Evolutionary conservation across 30 jellyfish, hydroid and myxozoan genomes (phyloP).

Genomic region (Aurelia sp.): DNA sequence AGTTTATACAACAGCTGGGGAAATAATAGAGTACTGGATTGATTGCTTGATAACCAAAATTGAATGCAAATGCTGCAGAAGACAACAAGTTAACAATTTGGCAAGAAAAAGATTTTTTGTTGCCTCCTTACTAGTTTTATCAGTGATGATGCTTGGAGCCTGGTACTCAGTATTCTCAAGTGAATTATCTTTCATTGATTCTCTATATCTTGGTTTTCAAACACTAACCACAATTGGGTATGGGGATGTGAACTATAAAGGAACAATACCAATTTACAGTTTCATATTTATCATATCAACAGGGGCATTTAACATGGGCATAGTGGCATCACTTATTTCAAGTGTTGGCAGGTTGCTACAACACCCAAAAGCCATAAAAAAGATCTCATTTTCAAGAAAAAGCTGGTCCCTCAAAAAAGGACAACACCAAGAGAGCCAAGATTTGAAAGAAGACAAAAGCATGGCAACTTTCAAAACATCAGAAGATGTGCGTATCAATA

Average conservation of each 20-base stretch:
- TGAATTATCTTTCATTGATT: constrained; percentile 11
- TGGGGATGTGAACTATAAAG: constrained; percentile 9
- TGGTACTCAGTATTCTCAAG: neutral
- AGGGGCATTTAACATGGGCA: constrained; percentile 34
- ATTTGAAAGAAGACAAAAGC: neutral
- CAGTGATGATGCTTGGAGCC: neutral
- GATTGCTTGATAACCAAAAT: neutral
- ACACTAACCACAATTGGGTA: constrained; percentile 60
- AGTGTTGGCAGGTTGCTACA: neutral
- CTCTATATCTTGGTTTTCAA: constrained; percentile 22
- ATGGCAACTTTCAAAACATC: no score
- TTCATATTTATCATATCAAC: neutral
- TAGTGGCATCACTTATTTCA: constrained; percentile 31
- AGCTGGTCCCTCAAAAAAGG: constrained; percentile 15
- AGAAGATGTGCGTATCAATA: no score
- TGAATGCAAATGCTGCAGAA: constrained; percentile 1
- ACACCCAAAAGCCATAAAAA: neutral
- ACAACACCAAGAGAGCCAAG: neutral
- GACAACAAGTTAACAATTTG: neutral
- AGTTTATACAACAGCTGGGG: constrained; percentile 35
- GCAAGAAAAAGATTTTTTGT: neutral
- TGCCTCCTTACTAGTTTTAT: neutral
- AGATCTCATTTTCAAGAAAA: constrained; percentile 1
- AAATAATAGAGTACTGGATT: neutral
- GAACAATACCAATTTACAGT: neutral